Evolutionary conservation across 2,888 invertebrate species (phyloP), one percentile per base, ranked within the genome.

Genomic region (Himalopsyche tibetana): DNA sequence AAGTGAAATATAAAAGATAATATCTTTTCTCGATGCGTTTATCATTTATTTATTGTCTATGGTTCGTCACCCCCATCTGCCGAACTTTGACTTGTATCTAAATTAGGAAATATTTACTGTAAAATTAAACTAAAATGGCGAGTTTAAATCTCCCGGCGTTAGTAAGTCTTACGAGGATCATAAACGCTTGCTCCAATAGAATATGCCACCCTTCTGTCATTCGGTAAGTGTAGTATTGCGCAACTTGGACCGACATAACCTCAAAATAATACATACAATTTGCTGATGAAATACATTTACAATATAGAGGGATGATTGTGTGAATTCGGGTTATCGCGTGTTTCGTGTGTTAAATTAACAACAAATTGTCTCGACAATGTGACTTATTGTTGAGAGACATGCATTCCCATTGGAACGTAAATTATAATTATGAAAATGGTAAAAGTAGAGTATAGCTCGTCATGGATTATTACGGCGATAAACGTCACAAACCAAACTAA

Each of bases 81-180:
- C 51, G 45, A 55, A 83, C 83, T 83, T 83, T 83, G n/a, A 51
- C n/a, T 38, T 56, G 4, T 63, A 28, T 83, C 28, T 12, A 84
- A 56, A 82, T 55, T 55, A 63, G 79, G 84, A 15, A 11, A 85
- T 74, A 82, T 36, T 11, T 74, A 74, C 38, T 12, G 28, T 36
- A 40, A 63, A 11, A 81, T 81, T 12, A 74, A 84, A 84, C 55
- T 55, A 36, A 88, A 90, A 94, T 94, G 94, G 92, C 94, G 90
- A 93, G 94, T 82, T 89, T 94, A 89, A 92, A 92, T 90, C 91
- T 92, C 89, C 93, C 93, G 91, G 91, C 92, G 88, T 90, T 93
- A 86, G 91, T 93, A 82, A 92, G 92, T 91, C 90, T 94, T 86
- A 91, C 92, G 36, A 93, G 92, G 91, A 91, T 93, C 86, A 89